Evolutionary conservation across 2,113 vertebrate species (phyloP).

Genomic region (Erinaceus europaeus): DNA sequence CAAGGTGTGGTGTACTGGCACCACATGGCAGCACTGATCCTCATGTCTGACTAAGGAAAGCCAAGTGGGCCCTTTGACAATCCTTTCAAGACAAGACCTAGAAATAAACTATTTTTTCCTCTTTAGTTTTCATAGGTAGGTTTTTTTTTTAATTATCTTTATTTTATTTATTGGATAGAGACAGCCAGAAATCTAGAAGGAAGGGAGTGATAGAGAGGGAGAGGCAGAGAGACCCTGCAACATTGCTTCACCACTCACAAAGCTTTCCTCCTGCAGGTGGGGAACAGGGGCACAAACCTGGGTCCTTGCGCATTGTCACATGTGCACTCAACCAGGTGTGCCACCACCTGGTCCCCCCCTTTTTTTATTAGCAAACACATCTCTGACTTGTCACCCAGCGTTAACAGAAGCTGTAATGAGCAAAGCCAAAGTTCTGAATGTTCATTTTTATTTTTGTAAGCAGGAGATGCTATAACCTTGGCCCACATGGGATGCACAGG

Average conservation of each 20-base stretch:
- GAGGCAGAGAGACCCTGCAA: too few species aligned
- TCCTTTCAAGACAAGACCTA: constrained; percentile 51
- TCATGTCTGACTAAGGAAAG: constrained; percentile 20
- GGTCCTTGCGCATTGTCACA: too few species aligned
- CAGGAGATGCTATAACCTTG: background rate
- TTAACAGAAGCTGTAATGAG: constrained; percentile 37
- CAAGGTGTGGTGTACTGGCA: too few species aligned
- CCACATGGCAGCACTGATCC: too few species aligned
- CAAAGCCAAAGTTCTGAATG: constrained; percentile 61
- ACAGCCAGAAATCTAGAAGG: too few species aligned
- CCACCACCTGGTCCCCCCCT: too few species aligned
- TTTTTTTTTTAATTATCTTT: background rate
- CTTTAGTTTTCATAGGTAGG: constrained; percentile 15
- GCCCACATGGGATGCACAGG: background rate
- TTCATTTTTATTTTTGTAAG: constrained; percentile 56
- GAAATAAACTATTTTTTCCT: constrained; percentile 21
- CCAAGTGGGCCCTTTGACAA: constrained; percentile 32
- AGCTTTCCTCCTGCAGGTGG: too few species aligned
- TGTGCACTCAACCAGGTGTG: too few species aligned
- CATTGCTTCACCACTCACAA: too few species aligned
- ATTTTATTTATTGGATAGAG: too few species aligned
- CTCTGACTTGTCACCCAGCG: background rate
- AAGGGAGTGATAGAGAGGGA: too few species aligned
- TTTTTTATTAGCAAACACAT: constrained; percentile 9
- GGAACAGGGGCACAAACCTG: too few species aligned